Percentiles rank a stretch among this genome's conserved stretches.
Conservation (phyloP, 2,113 vertebrate genomes). For the Lichenostomus cassidix region DNA sequence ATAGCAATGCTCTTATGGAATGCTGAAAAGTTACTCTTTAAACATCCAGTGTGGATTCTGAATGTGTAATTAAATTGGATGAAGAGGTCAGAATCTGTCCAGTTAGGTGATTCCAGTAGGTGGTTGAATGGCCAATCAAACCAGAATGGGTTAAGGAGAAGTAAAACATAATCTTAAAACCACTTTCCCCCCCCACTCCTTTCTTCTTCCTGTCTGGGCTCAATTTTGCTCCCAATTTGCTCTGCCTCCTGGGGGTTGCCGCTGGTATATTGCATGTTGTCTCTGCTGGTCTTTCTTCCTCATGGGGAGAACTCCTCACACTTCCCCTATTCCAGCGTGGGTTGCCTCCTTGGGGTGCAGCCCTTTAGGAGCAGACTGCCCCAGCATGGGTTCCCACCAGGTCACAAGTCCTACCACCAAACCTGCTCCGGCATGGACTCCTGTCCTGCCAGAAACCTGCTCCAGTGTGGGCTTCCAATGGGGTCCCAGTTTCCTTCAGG, state of each 20-base stretch:
- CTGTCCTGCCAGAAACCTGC: neutral
- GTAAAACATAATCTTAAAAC: neutral
- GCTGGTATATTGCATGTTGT: neutral
- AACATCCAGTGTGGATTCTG: neutral
- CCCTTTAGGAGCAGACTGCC: neutral
- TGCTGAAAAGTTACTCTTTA: neutral
- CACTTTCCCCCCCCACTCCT: neutral
- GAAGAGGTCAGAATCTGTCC: neutral
- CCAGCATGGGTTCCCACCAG: neutral
- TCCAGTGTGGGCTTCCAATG: neutral
- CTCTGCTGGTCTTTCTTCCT: neutral
- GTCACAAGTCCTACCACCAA: neutral
- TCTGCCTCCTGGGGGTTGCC: neutral
- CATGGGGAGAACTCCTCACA: neutral
- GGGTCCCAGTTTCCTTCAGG: neutral
- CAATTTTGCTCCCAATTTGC: neutral
- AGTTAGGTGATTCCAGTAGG: neutral
- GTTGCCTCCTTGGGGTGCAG: neutral
- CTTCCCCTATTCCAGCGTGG: neutral
- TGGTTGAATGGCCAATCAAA: neutral
- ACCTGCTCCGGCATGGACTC: neutral
- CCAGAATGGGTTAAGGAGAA: neutral
- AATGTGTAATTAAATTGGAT: neutral
- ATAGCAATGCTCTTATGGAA: neutral
- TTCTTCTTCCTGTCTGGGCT: neutral